Base-by-base conservation (phyloP, 2,888 invertebrate genomes). In the Pristionchus mayeri region DNA sequence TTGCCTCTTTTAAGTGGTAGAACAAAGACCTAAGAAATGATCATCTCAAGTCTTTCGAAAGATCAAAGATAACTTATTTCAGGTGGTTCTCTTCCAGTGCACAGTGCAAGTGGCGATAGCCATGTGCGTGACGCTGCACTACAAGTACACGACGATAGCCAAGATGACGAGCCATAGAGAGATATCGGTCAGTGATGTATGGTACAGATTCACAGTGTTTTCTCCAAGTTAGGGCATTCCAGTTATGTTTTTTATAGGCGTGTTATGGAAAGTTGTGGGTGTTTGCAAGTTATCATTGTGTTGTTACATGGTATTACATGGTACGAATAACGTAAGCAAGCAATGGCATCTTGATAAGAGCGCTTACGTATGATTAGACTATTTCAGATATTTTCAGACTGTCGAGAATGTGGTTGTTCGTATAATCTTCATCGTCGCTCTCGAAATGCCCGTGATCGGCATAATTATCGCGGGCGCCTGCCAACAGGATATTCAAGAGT, bases 81-180 rank as follows among this genome's bases (percentile, higher is more conserved):
- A 57, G 57, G 57, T 57, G 24, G 57, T 57, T 9, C 57, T 57
- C 57, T 57, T 57, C 57, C 57, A 57, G 9, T 57, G 57, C 57
- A 57, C 57, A n/a, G 57, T 57, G n/a, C 57, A 57, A 57, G 57
- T 57, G 0, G 57, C 57, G 1, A 57, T 57, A 11, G 57, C 57
- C 2, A 21, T 57, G 6, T 57, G n/a, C 7, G 11, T 57, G 3
- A 57, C 57, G 11, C 27, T 57, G 6, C 57, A 57, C 57, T 57
- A 57, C 57, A 57, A 57, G 24, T 57, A 57, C 57, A 57, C 57
- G 24, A 24, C 57, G 24, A 57, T 57, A 7, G 57, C 57, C 0
- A 21, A 7, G 7, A 21, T 57, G 57, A 57, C 57, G n/a, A 57
- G 24, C 9, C 57, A 57, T 57, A 2, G 57, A 24, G 9, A 21